Evolutionary conservation across 2,888 invertebrate genomes (phyloP).

Genomic region (Caenorhabditis sinica): DNA sequence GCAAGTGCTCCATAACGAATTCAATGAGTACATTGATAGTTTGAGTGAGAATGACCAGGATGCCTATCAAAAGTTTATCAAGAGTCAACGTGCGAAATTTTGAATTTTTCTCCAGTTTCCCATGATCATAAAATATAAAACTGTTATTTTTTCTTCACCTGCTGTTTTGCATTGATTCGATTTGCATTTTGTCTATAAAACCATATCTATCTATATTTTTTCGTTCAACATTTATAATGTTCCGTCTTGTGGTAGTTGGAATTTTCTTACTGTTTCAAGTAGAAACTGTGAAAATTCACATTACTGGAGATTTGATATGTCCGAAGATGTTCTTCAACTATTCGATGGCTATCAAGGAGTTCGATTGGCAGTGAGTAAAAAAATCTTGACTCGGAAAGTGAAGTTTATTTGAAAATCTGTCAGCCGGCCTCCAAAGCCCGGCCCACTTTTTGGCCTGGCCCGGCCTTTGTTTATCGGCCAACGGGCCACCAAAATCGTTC

Average conservation of each 20-base stretch:
- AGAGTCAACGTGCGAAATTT: slow-evolving; percentile 21
- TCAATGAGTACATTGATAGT: slow-evolving; percentile 38
- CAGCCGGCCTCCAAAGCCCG: too few relatives aligned
- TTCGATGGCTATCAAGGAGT: not conserved
- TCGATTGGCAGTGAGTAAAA: slow-evolving; percentile 10
- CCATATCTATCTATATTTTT: not conserved
- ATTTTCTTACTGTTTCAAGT: not conserved
- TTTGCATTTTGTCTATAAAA: not conserved
- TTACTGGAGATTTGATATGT: not conserved
- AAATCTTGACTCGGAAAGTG: not conserved
- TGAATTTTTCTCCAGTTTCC: not conserved
- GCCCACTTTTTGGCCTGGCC: too few relatives aligned
- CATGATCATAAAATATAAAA: not conserved
- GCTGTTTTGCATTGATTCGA: not conserved
- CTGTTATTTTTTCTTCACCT: not conserved
- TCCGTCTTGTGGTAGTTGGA: not conserved
- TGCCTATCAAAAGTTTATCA: slow-evolving; percentile 48
- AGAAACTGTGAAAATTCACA: not conserved
- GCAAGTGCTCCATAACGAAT: slow-evolving; percentile 38
- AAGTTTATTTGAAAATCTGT: too few relatives aligned
- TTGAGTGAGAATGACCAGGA: slow-evolving; percentile 39
- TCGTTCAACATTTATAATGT: not conserved
- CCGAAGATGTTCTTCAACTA: not conserved
- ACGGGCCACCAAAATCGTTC: too few relatives aligned
- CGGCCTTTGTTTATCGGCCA: too few relatives aligned